These are phyloP conservation scores for Limnephilus lunatus DNA, from an alignment of 2,888 invertebrate genomes.

Conservation along the genomic window DNA sequence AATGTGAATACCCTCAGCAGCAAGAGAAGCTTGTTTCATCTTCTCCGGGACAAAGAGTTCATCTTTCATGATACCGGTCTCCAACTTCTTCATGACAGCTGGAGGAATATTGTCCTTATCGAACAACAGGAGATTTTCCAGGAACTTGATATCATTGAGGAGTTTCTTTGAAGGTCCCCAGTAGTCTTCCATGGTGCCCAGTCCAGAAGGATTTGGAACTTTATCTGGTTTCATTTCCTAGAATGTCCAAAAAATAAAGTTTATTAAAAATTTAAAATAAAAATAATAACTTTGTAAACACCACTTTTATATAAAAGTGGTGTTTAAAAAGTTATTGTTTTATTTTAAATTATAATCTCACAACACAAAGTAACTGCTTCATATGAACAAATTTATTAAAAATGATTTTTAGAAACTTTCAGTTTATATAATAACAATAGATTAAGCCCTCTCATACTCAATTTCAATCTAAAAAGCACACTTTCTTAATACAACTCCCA, in stretches of 20 bases:
- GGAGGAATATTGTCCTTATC: conserved; percentile 96
- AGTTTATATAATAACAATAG: too few species aligned
- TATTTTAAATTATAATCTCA: too few species aligned
- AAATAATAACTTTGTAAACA: too few species aligned
- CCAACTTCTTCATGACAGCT: conserved; percentile 88
- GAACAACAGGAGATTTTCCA: conserved; percentile 90
- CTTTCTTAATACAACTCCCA: too few species aligned
- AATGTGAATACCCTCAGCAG: conserved; percentile 84
- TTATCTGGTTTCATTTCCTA: conserved; percentile 93
- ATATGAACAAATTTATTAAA: background rate
- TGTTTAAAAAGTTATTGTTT: too few species aligned
- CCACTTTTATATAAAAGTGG: too few species aligned
- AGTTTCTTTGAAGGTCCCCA: conserved; percentile 95
- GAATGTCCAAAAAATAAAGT: conserved; percentile 40
- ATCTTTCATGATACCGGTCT: conserved; percentile 87
- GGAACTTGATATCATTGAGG: conserved; percentile 93
- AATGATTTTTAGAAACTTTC: background rate
- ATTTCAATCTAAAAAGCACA: too few species aligned
- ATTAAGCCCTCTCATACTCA: too few species aligned
- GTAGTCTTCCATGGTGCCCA: conserved; percentile 92
- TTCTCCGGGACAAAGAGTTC: conserved; percentile 95
- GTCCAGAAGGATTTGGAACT: conserved; percentile 88
- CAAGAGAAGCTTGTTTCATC: conserved; percentile 90
- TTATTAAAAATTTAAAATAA: too few species aligned
- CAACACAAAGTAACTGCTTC: too few species aligned